Evolutionary conservation across 2,113 vertebrate species (phyloP), one percentile per base, ranked within the genome.

Genomic region (Kobus ellipsiprymnus): DNA sequence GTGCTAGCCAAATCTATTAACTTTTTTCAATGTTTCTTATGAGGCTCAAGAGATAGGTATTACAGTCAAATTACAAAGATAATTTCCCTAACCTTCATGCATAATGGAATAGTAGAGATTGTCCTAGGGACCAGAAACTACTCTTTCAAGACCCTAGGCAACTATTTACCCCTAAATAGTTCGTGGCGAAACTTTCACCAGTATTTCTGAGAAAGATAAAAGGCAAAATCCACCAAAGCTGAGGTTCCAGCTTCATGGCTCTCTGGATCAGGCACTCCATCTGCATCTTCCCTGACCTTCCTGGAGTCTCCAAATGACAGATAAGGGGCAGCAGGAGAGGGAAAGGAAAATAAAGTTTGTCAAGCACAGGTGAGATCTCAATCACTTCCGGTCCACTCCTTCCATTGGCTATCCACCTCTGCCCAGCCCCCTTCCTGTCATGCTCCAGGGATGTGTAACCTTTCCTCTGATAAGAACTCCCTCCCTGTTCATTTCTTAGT

Each of bases 61-160:
- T 91, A 55, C 60, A 55, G 23, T 94, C 83, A 91, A 59, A 60
- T 83, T 82, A 95, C 80, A 92, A 94, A 97, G 80, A 83, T 84
- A 84, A 94, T 54, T 67, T 96, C 60, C n/a, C 83, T 95, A 67
- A 86, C 59, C 90, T 90, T 94, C 60, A 84, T 33, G 16, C 27
- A 30, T 10, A 83, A 3, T 86, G 36, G 57, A 96, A 71, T 36
- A 92, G 14, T 50, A 90, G 80, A 81, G 93, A 96, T 60, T 84
- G 36, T 87, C 40, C n/a, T 57, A 57, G 50, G 27, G 44, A 67
- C 44, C 29, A 91, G 81, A 94, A 94, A 87, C 71, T 90, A 48
- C 14, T 84, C 44, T 95, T 93, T 50, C 94, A 78, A 91, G 57
- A 30, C 16, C 33, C 40, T 67, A n/a, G 33, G 25, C 77, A 96